Evolutionary conservation across 1,140 invertebrate genomes (phyloP), one percentile per base, ranked within the genome.

Genomic region (Drosophila nebulosa): DNA sequence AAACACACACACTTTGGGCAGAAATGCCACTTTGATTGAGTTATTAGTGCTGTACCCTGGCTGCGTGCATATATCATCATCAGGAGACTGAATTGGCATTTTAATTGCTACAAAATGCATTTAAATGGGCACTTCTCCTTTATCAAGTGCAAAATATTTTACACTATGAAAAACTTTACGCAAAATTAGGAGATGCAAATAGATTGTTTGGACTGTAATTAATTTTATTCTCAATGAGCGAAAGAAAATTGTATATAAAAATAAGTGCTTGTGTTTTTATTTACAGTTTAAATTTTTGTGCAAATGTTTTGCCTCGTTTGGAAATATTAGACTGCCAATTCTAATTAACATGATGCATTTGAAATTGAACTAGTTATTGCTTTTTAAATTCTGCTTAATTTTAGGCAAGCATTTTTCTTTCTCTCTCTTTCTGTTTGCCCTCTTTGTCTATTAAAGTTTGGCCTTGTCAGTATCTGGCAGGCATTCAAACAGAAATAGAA

Each of bases 401-500:
- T 67, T 32, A 32, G 50, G 53, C 52, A 51, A 51, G 52, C n/a
- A n/a, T n/a, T n/a, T n/a, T n/a, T n/a, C n/a, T 69, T 74, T 61
- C 61, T 79, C 58, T 27, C 50, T 73, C 58, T 85, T 50, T 78
- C 1, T 42, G 27, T 18, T 39, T 16, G n/a, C n/a, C n/a, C n/a
- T n/a, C n/a, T n/a, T n/a, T n/a, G n/a, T n/a, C n/a, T 16, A 30
- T 9, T 14, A 26, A 74, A 58, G 53, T 76, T 63, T 75, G 72
- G 69, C 64, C 63, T 68, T 55, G 24, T 67, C 61, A 59, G 52
- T 61, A 77, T 74, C 86, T 85, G 81, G 80, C 81, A 81, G 62
- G 74, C 78, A 74, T 85, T 86, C 78, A 85, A 77, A 79, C 60
- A 66, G 16, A 14, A 18, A 27, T 10, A 9, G 14, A 27, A 30